Base-by-base conservation (phyloP, 2,888 invertebrate species). In the Xanthia togata region DNA sequence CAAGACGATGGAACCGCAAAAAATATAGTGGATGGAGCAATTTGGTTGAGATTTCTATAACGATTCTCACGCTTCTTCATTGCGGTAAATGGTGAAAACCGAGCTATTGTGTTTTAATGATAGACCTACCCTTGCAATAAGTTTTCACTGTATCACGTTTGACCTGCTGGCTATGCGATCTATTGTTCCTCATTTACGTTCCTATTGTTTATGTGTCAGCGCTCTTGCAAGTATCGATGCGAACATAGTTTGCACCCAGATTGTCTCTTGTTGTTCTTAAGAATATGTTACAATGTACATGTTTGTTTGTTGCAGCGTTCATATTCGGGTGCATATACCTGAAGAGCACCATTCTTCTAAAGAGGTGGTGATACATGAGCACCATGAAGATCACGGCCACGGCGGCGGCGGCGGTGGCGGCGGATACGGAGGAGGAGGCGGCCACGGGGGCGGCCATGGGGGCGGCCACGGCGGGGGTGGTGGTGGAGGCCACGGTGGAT, bases 311-410 rank as follows among this genome's bases (percentile, higher is more conserved):
- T 96, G 35, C 94, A 97, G 97, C 90, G 97, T 97, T 72, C 97
- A 97, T 89, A 97, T 97, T 88, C 95, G 97, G 82, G 96, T 97
- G 44, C 97, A 97, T 87, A 93, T 97, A 90, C 97, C 97, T 84
- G 97, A 97, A 87, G 89, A 94, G 74, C 95, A 96, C 85, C 95
- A 96, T 84, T 93, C 94, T 14, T 91, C 95, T 1, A 96, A 96
- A 87, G 96, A 97, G 89, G 94, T 96, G 67, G 91, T 97, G 72
- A 91, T 96, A 69, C 96, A 96, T 73, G 95, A 95, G 82, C 92
- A 94, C 70, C 93, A 95, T 82, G 93, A 94, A 26, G 93, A 93
- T 23, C 92, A 93, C 76, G 93, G 91, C 9, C 91, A 91, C n/a
- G 93, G 92, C 31, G 93, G 92, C 20, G 50, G 90, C 26, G 92